Base-by-base conservation (phyloP, 1,140 invertebrate species). In the Drosophila sp. region DNA sequence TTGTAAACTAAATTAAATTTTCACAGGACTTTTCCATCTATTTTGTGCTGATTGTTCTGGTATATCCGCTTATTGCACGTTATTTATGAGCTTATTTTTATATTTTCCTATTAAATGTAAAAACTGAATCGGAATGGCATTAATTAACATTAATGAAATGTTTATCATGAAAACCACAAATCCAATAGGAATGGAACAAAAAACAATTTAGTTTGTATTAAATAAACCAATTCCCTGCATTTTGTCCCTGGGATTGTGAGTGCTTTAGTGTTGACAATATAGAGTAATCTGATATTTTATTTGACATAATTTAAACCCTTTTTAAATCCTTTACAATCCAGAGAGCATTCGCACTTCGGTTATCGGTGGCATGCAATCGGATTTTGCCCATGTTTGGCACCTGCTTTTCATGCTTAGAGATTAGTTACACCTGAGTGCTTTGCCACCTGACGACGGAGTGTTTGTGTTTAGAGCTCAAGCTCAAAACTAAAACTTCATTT, bases 321-420 rank as follows among this genome's bases (percentile, higher is more conserved):
- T 30, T 29, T 25, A 4, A 11, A 8, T 17, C 10, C 1, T 40
- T 33, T n/a, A 6, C 25, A 7, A 1, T 35, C 2, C 7, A 35
- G 11, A 72, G 75, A 38, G 71, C 40, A 76, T 67, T 75, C 54
- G 4, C 29, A 47, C 25, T 77, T 61, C 63, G 63, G 44, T 41
- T 76, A 56, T 61, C 4, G 11, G 0, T 30, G 2, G 10, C 25
- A 8, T 6, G 27, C 38, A 4, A 40, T 66, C 40, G 5, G 27
- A 29, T n/a, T 56, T n/a, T 30, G 10, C 54, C 27, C 25, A 30
- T 32, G 4, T 32, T 61, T 61, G 66, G 60, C 54, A 38, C 54
- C 17, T 17, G 47, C 62, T 62, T 17, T 32, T 56, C 54, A 32
- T 56, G 54, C 10, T 56, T 29, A n/a, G 27, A 38, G 38, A 35